A percentile compares a stretch with the other conserved stretches of the same genome.
These are phyloP conservation scores for Lacanobia oleracea DNA, from an alignment of 2,888 invertebrate species.

Conservation along the genomic window DNA sequence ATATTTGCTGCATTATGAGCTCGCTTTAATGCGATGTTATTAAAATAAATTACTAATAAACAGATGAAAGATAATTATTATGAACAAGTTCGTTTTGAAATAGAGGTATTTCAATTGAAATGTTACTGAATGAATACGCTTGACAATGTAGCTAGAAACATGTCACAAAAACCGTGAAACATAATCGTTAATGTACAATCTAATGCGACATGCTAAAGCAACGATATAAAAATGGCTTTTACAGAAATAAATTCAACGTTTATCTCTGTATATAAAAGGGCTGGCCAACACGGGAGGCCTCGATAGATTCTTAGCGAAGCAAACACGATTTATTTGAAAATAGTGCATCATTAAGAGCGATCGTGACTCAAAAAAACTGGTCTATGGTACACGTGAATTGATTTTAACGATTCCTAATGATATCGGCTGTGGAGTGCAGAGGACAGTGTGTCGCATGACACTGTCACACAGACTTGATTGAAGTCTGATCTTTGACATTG, in stretches of 20 bases:
- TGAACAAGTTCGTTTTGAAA: constrained; percentile 1
- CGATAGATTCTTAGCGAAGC: constrained; percentile 73
- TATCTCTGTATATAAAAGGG: constrained; percentile 49
- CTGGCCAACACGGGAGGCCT: constrained; percentile 71
- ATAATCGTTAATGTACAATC: constrained; percentile 10
- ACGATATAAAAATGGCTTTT: constrained; percentile 40
- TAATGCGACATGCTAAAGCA: constrained; percentile 9
- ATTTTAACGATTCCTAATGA: constrained; percentile 75
- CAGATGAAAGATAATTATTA: constrained; percentile 16
- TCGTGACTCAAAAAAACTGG: constrained; percentile 76
- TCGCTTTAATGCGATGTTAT: constrained; percentile 19
- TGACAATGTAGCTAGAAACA: neutral
- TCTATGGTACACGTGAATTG: constrained; percentile 71
- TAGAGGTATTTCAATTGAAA: constrained; percentile 9
- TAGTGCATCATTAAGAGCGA: constrained; percentile 82
- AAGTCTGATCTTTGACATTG: constrained; percentile 62
- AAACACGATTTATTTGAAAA: constrained; percentile 79
- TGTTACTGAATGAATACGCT: neutral
- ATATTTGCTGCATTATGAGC: constrained; percentile 46
- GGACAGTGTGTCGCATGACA: constrained; percentile 66
- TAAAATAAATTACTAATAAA: constrained; percentile 21
- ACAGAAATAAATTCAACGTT: constrained; percentile 40
- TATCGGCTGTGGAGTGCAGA: constrained; percentile 54
- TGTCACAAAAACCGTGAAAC: neutral
- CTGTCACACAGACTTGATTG: constrained; percentile 62